Evolutionary conservation across 1,140 invertebrate species (phyloP), one percentile per base, ranked within the genome.

Genomic region (Drosophila pandora): DNA sequence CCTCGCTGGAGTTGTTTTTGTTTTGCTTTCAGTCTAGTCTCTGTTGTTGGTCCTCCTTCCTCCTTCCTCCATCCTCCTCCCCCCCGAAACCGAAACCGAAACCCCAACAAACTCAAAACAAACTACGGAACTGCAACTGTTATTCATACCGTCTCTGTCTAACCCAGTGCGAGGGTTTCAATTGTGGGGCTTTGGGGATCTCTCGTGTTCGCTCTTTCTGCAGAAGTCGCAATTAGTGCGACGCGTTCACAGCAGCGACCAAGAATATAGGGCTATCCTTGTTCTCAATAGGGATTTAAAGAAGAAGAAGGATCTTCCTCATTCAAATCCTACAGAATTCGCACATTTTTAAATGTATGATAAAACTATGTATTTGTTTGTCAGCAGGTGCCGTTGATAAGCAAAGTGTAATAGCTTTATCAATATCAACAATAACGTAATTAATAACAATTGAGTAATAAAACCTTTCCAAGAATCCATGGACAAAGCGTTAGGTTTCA

Each of bases 181-280:
- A 55, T 69, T 45, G 43, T 12, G 37, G 25, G 34, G 34, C 30
- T 17, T 23, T 13, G 9, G 13, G 50, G 8, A 37, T 41, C 65
- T 69, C 43, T 48, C 30, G 34, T 1, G 30, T 10, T 62, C 63
- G 17, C 32, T 55, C 52, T 25, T n/a, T 39, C 56, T 73, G 61
- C 67, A 45, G 57, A 37, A 69, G 73, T 64, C 63, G 65, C 79
- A 82, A 78, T 82, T 82, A 81, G 72, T 80, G 76, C 54, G 45
- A 13, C 57, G 62, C 67, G 52, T 52, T 65, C 32, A 69, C 60
- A 64, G 28, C 23, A 21, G 9, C 3, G 47, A 8, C 8, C 28
- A 23, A 6, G 34, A 13, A 10, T 12, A 37, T 37, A 45, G 49
- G 41, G 5, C 10, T 1, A 7, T 43, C 41, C 8, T 17, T 4